Evolutionary conservation across 1,140 invertebrate genomes (phyloP), one percentile per base, ranked within the genome.

Genomic region (Neodiprion lecontei): DNA sequence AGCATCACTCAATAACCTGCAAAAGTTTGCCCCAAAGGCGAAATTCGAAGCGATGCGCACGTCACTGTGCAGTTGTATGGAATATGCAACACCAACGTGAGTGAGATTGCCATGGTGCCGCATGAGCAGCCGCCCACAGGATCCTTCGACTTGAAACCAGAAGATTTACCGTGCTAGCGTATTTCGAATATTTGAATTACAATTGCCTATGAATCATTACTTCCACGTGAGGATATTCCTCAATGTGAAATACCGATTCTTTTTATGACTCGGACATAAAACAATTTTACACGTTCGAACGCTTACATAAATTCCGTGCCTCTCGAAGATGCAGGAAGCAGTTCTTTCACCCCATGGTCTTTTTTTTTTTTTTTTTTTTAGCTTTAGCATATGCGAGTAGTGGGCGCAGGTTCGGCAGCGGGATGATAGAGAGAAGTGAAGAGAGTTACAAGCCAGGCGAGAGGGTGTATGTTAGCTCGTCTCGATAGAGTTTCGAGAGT

Each of bases 121-220:
- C 14, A 47, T 17, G 67, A 21, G 67, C 67, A 69, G 40, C 17
- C 67, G 67, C 67, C 67, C 67, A 69, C 67, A 47, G 40, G 67
- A 47, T 23, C 67, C 40, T 69, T 47, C 67, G 40, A 21, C 21
- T 47, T 47, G 40, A 69, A 69, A 23, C 21, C 21, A 21, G 8
- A 69, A 23, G 67, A 69, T 69, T 69, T 69, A 69, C 67, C 21
- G 67, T 7, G 12, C 17, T 21, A 21, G 67, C 40, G 40, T 47
- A 69, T 69, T 69, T 69, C 67, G 67, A 69, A 69, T 69, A 69
- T 69, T 69, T 69, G 67, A 69, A 69, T 69, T 69, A 69, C 67
- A 69, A 69, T 69, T 21, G 67, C 67, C 67, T 69, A 69, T 69
- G 67, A 21, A 69, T 69, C 67, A 69, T 69, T 69, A 69, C 40